phyloP scores from a whole-genome alignment of 2,888 invertebrate genomes.

The Pseudolycoriella hygida region DNA sequence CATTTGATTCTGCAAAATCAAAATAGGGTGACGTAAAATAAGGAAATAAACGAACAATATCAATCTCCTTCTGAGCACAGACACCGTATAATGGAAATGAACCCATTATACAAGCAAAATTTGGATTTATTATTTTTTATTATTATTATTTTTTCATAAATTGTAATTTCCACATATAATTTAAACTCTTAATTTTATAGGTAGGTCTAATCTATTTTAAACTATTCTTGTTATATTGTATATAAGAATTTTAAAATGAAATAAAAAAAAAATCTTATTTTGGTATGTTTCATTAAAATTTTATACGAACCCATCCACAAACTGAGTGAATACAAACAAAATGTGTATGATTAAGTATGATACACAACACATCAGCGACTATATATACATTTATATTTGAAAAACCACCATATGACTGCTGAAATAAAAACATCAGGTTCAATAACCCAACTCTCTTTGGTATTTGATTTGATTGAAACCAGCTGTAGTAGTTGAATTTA shows the following conservation, averaged over 20 bases:
- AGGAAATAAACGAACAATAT: too few species aligned
- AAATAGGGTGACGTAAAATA: too few species aligned
- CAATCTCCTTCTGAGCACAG: too few species aligned
- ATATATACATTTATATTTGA: not conserved
- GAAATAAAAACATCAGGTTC: not conserved
- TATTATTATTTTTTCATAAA: too few species aligned
- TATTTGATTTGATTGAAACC: not conserved
- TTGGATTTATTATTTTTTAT: too few species aligned
- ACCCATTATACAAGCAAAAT: too few species aligned
- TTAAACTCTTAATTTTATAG: too few species aligned
- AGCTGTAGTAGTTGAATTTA: not conserved
- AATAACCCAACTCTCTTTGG: not conserved
- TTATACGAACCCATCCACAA: too few species aligned
- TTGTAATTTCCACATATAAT: too few species aligned
- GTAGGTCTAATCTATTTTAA: not conserved
- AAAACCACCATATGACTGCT: not conserved
- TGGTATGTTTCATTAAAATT: not conserved
- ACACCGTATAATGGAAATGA: too few species aligned
- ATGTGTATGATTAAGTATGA: not conserved
- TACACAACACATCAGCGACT: not conserved
- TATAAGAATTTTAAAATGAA: not conserved
- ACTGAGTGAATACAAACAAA: not conserved
- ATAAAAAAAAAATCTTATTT: not conserved
- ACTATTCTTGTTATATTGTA: not conserved
- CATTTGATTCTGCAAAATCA: too few species aligned